Evolutionary conservation across 2,888 invertebrate species (phyloP).

Genomic region (Amitus sp.): DNA sequence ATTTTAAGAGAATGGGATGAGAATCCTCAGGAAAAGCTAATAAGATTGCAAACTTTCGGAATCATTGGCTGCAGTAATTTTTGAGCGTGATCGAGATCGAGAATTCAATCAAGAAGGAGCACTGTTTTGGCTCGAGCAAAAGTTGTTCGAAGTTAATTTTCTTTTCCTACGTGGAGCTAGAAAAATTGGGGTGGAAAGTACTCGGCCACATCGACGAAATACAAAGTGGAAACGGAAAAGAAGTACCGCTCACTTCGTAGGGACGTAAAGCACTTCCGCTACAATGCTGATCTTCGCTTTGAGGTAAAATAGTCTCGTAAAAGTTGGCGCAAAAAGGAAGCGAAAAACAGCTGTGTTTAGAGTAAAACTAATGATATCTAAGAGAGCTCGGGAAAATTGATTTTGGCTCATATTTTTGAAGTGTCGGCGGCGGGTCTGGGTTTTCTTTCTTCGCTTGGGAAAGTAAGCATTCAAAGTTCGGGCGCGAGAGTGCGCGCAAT

Average conservation of each 20-base stretch:
- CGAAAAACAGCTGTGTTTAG: constrained; percentile 44
- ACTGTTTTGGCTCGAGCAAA: constrained; percentile 13
- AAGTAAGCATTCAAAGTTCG: too few species aligned
- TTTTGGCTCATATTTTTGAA: constrained; percentile 13
- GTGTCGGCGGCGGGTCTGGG: too few species aligned
- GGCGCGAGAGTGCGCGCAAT: too few species aligned
- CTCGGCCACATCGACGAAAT: constrained; percentile 34
- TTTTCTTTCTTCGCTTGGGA: too few species aligned
- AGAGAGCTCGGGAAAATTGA: constrained; percentile 43
- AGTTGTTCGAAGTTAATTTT: constrained; percentile 25
- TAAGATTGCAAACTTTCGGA: too few species aligned
- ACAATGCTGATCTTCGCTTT: constrained; percentile 57
- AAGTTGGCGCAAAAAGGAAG: constrained; percentile 33
- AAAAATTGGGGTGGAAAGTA: constrained; percentile 41
- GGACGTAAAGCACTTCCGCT: constrained; percentile 56
- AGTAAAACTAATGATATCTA: constrained; percentile 54
- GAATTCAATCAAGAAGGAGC: too few species aligned
- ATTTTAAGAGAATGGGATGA: too few species aligned
- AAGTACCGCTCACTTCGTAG: constrained; percentile 38
- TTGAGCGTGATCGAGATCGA: too few species aligned
- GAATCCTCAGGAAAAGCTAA: too few species aligned
- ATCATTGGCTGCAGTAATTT: too few species aligned
- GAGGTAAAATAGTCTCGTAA: constrained; percentile 53
- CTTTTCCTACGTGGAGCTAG: constrained; percentile 23
- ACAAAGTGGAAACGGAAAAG: constrained; percentile 22